Evolutionary conservation across 2,113 vertebrate genomes (phyloP), one percentile per base, ranked within the genome.

Genomic region (Riparia riparia): DNA sequence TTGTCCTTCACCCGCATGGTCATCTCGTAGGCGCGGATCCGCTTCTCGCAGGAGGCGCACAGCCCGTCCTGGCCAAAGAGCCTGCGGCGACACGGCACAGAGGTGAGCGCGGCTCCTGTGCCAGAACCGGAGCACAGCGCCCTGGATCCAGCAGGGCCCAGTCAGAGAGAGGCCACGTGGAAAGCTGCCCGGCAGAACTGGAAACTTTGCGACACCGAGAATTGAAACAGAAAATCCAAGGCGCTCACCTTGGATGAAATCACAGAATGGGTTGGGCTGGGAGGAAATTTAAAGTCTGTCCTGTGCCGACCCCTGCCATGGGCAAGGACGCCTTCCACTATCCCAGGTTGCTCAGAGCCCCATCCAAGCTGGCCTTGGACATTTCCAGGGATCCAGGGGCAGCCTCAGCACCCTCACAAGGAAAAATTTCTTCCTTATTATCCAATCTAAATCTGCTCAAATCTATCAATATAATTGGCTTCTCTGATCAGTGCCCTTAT

Each of bases 1-100:
- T 99, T 99, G 98, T 99, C 99, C 90, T 99, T 98, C 96, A 99
- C 99, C 10, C 99, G 94, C 99, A 99, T 99, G 2, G 99, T 99
- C 99, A 99, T 99, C 98, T 99, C 99, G 6, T 99, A 99, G 24
- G 99, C 99, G 4, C 99, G 98, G 97, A 99, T 99, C 90, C 99
- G 97, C 98, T 99, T 99, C 98, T 99, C 99, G 39, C 99, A 99
- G 86, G 99, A 99, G 17, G 99, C 99, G 0, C 99, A 99, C 79
- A 99, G 98, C 78, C 99, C 99, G 0, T 99, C 99, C 97, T 99
- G 99, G 45, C 99, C 99, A 22, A 99, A 99, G 64, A 99, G 99
- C 98, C 99, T 99, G 89, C 26, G 96, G 82, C 3, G 32, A 89
- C 65, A 82, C 21, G 26, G 69, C 71, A 29, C 31, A 39, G 39